Base-by-base conservation (phyloP, 2,888 invertebrate genomes). In the Hipparchia sbordonii region DNA sequence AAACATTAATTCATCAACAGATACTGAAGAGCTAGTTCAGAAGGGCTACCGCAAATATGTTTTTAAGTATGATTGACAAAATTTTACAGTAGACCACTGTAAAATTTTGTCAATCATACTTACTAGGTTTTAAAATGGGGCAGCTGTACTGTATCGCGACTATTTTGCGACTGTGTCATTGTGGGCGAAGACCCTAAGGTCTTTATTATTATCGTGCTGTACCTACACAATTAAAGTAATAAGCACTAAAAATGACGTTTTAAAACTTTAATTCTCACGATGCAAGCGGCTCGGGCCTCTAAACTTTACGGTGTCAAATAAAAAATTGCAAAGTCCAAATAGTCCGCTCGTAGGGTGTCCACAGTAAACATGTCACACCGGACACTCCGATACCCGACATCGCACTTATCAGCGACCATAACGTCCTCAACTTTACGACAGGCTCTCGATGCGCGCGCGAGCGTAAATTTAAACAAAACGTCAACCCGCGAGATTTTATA, bases 381-480 rank as follows among this genome's bases (percentile, higher is more conserved):
- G 91, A 92, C 92, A 88, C 86, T 89, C 87, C 86, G 89, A 87
- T 87, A 87, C 86, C 84, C 87, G 87, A 87, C 88, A 83, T 87
- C 85, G 89, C 87, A 91, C 91, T 92, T 93, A 93, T 93, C 92
- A 91, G 86, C 77, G 85, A 85, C 89, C 91, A 92, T 92, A 89
- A 92, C 89, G 86, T 92, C 91, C 84, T 91, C 91, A 90, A 91
- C 82, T 91, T 93, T 92, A 93, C 91, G 92, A 92, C 91, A 89
- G 82, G 86, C 87, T 85, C 85, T 86, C 86, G 79, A 81, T 83
- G 84, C 87, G 86, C 86, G 85, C 87, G 85, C 84, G 86, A 85
- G 87, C 86, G 91, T 92, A 93, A 92, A 92, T 91, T 90, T 82
- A 83, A 88, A 88, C 86, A 87, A 81, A 89, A 89, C 88, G 91